Conservation (phyloP, 2,797 vertebrate species). For the Prunella strophiata region DNA sequence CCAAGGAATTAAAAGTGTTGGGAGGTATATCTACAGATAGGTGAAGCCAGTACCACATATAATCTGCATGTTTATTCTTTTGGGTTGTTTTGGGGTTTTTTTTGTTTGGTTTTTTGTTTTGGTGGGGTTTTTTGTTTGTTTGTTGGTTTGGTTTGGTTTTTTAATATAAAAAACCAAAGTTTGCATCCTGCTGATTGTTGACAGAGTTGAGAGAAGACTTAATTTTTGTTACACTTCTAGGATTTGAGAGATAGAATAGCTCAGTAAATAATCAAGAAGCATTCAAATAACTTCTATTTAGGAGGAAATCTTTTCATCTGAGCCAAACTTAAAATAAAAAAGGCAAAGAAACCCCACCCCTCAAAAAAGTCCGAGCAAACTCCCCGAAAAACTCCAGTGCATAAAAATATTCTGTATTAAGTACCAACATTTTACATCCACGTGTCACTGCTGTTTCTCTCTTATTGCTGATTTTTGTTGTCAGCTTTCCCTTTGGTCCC, state of each 20-base stretch:
- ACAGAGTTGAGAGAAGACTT: neutral
- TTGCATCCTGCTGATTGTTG: neutral
- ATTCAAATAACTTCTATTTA: neutral
- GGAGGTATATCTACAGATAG: neutral
- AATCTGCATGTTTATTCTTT: neutral
- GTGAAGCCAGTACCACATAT: neutral
- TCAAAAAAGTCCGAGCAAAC: neutral
- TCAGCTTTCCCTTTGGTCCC: neutral
- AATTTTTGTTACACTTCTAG: neutral
- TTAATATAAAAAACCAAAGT: neutral
- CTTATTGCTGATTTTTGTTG: neutral
- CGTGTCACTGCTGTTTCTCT: neutral
- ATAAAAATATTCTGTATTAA: neutral
- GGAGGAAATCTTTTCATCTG: neutral
- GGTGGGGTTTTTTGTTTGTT: neutral
- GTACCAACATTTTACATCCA: neutral
- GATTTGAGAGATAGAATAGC: neutral
- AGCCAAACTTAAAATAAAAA: neutral
- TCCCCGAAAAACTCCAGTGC: fast-evolving
- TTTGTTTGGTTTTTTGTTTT: neutral
- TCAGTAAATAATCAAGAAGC: neutral
- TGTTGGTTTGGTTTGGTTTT: neutral
- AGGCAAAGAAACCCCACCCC: neutral
- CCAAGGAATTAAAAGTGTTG: neutral
- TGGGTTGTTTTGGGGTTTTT: neutral